Base-by-base conservation (phyloP, 2,888 invertebrate genomes). In the Drosophila borborema region DNA sequence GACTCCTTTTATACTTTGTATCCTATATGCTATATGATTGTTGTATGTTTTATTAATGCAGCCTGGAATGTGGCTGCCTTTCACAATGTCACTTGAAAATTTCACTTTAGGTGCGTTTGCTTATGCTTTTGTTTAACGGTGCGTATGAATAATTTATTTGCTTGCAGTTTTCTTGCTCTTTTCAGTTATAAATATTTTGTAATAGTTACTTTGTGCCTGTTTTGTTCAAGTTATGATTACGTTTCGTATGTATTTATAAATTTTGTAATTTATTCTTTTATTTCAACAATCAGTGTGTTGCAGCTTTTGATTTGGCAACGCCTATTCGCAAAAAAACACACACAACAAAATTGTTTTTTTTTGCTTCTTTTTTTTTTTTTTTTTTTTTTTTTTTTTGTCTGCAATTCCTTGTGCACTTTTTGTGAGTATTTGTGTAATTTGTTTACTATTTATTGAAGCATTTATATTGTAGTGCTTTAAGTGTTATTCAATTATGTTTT, bases 1-100 rank as follows among this genome's bases (percentile, higher is more conserved):
- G 59, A 55, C 48, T 70, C 49, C 65, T 72, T 65, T 36, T 68
- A 65, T 77, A 62, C 75, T 60, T 70, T 76, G 69, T 76, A 76
- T 77, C 20, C 65, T 74, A 60, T 71, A 61, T 72, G 41, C 63
- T 77, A 77, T 78, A 71, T 78, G 77, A 78, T 71, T 78, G 78
- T 78, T 78, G 68, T 78, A 53, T 81, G 64, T 81, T 68, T 81
- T 78, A 78, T 81, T 77, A 81, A 81, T 88, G 80, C 88, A 86
- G 80, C 63, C 74, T 74, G 58, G 28, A 40, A 43, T 70, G 28
- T 58, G 51, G 60, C 48, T 75, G 71, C 55, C 64, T 61, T 48
- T 65, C 54, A 72, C 55, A 75, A 63, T 75, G 59, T 74, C 76
- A 74, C 55, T 73, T 60, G 64, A 64, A 66, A 81, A 65, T 68